Evolutionary conservation across 2,888 invertebrate species (phyloP), one percentile per base, ranked within the genome.

Genomic region (Melieria picta): DNA sequence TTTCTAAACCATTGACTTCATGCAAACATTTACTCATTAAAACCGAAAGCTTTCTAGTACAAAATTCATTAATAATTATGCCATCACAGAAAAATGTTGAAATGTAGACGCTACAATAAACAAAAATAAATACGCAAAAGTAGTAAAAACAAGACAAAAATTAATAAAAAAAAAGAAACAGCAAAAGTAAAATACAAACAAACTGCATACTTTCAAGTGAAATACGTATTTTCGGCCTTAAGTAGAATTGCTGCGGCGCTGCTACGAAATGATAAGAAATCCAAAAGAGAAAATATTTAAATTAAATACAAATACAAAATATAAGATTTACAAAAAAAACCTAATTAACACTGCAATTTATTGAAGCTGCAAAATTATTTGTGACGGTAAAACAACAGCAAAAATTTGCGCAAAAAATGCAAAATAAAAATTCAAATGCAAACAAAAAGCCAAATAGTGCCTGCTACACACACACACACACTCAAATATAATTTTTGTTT

Each of bases 21-120:
- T 64, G 47, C 57, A 63, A 11, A 67, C 42, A 58, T 45, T 56
- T 46, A 46, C 45, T 57, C 5, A 62, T 67, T 47, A 48, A 52
- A 72, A 58, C 58, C 63, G 30, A 66, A 67, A 74, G 75, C 73
- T 73, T 74, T 68, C 73, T 73, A 75, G 75, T 75, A 75, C 30
- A 30, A 30, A 30, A 30, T 2, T 30, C 30, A 30, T 30, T 2
- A 30, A 30, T 30, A 30, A 30, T 30, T 30, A 30, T 30, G 30
- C 30, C 30, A 30, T 1, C 30, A 30, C 30, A 1, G 30, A 30
- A 30, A 30, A 30, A 30, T 30, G 30, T 30, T 30, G 30, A 30
- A 30, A 30, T 30, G 30, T 30, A 30, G 30, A 30, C 30, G 30
- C 30, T 30, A 30, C 30, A 30, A 30, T 30, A 30, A 30, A 30